A percentile compares a stretch with the other conserved stretches of the same genome.
These are phyloP conservation scores for Ceratina australensis DNA, from an alignment of 1,140 invertebrate species.

Conservation along the genomic window DNA sequence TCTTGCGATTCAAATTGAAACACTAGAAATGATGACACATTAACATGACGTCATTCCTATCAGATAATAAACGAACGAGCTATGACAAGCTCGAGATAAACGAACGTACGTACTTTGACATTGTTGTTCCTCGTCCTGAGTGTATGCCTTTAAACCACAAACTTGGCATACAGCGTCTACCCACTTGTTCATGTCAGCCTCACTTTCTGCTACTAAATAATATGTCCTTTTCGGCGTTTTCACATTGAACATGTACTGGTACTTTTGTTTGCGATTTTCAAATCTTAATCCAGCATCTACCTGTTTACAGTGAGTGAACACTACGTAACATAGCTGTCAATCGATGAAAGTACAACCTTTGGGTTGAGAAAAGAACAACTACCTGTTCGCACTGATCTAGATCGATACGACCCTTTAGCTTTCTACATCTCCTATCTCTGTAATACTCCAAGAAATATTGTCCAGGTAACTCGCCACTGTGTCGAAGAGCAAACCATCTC, in stretches of 20 bases:
- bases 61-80: too few relatives aligned
- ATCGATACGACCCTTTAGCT: conserved; percentile 94
- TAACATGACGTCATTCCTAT: too few relatives aligned
- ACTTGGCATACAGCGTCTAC: conserved; percentile 96
- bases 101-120: conserved; percentile 70
- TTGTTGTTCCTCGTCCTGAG: conserved; percentile 85
- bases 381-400: conserved; percentile 97
- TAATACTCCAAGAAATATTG: conserved; percentile 97
- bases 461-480: conserved; percentile 93
- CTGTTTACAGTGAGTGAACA: too few relatives aligned
- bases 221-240: conserved; percentile 93
- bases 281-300: conserved; percentile 92
- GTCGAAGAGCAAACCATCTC: conserved; percentile 94
- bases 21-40: conserved; percentile 62
- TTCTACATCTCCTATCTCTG: conserved; percentile 90
- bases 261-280: conserved; percentile 89
- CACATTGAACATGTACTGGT: conserved; percentile 93
- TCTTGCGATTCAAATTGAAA: conserved; percentile 79
- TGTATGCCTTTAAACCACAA: conserved; percentile 90
- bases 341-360: too few relatives aligned
- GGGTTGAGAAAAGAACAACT: conserved; percentile 60
- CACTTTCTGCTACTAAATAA: conserved; percentile 94
- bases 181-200: conserved; percentile 96
- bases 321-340: too few relatives aligned
- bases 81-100: neutral